Percentiles rank a stretch among this genome's conserved stretches.
phyloP scores from a whole-genome alignment of 2,113 vertebrate genomes.

The Gadus macrocephalus region DNA sequence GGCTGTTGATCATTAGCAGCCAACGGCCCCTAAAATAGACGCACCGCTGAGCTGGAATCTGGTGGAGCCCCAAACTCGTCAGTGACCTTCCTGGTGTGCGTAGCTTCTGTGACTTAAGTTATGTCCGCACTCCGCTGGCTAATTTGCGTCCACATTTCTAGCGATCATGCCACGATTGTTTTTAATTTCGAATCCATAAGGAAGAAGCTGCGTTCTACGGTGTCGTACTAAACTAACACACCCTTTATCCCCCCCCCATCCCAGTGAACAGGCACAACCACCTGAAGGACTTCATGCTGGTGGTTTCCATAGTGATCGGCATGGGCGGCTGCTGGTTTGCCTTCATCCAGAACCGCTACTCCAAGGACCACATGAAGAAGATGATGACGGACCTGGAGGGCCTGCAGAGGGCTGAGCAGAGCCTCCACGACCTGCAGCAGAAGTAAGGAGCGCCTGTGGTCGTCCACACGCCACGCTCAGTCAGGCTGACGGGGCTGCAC shows the following conservation, averaged over 20 bases:
- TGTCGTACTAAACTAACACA: not conserved
- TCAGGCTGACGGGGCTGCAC: too few relatives aligned
- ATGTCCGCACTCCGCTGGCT: not conserved
- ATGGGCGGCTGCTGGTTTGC: conserved; percentile 99
- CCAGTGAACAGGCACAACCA: conserved; percentile 94
- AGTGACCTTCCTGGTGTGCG: not conserved
- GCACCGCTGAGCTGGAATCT: too few relatives aligned
- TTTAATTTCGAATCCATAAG: not conserved
- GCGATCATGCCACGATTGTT: not conserved
- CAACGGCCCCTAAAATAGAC: too few relatives aligned
- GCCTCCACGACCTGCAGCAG: conserved; percentile 93
- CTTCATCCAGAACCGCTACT: conserved; percentile 97
- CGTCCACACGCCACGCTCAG: too few relatives aligned
- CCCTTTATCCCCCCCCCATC: not conserved
- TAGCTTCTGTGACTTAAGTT: not conserved
- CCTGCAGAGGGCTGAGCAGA: conserved; percentile 94
- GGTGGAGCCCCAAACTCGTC: not conserved
- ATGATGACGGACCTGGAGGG: conserved; percentile 98
- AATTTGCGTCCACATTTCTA: too few relatives aligned
- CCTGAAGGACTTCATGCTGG: conserved; percentile 98
- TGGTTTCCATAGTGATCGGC: conserved; percentile 96
- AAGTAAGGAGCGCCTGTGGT: conserved; percentile 70
- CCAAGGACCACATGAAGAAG: conserved; percentile 99
- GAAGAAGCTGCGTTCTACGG: not conserved
- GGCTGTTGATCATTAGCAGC: conserved; percentile 3